These are phyloP conservation scores for Atrina japonica DNA, from an alignment of 2,888 invertebrate genomes.

Conservation along the genomic window DNA sequence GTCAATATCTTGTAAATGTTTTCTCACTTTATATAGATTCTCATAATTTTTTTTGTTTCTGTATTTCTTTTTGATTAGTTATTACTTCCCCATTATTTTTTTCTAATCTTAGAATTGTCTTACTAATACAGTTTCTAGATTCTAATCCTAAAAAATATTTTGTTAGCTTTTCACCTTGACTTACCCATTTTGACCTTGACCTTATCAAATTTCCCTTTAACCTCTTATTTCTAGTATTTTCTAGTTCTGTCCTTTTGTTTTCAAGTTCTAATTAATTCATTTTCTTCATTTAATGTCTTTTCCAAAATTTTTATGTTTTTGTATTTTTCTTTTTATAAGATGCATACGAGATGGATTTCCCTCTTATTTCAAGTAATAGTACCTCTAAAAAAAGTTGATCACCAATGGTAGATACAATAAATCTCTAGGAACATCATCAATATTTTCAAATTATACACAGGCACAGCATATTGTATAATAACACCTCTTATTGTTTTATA, in stretches of 20 bases:
- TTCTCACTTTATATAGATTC: conserved; percentile 6
- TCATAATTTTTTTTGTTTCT: not conserved
- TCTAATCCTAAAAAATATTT: conserved; percentile 10
- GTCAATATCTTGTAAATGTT: conserved; percentile 1
- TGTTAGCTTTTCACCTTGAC: conserved; percentile 1
- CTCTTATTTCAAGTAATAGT: not conserved
- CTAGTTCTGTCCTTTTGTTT: conserved; percentile 12
- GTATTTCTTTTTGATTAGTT: conserved; percentile 8
- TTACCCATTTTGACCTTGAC: conserved; percentile 5
- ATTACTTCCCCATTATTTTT: conserved; percentile 7
- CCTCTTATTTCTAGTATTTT: conserved; percentile 2
- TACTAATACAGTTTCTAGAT: conserved; percentile 4
- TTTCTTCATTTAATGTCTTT: not conserved
- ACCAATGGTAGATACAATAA: not conserved
- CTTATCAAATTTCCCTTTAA: conserved; percentile 10
- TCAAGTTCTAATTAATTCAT: conserved; percentile 2
- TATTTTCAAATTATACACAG: too few species aligned
- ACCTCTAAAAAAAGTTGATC: conserved; percentile 8
- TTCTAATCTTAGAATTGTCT: conserved; percentile 7
- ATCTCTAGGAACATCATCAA: not conserved
- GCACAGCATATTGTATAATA: too few species aligned
- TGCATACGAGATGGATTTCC: not conserved
- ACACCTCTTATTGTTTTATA: too few species aligned
- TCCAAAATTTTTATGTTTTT: not conserved
- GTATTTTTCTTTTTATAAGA: not conserved